These are phyloP conservation scores for Brachionus rubens DNA, from an alignment of 1,140 invertebrate species.

Conservation along the genomic window DNA sequence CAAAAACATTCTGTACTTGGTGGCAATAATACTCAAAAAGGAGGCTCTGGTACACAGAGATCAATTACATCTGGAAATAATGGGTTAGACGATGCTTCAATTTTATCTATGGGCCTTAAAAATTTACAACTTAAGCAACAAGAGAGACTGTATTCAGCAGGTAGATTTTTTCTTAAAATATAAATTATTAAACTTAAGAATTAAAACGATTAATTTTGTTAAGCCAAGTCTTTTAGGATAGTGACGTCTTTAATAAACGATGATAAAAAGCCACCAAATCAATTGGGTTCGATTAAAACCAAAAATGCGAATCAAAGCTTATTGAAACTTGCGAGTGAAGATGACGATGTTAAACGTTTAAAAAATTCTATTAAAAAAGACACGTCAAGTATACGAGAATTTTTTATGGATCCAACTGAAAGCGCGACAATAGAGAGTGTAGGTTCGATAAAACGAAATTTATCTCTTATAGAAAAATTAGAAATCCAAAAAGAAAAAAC, in stretches of 20 bases:
- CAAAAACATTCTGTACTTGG: not conserved
- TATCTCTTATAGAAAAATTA: conserved; percentile 27
- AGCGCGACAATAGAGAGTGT: not conserved
- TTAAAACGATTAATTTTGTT: too few relatives aligned
- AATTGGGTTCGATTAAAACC: not conserved
- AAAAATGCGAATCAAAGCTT: not conserved
- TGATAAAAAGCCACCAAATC: not conserved
- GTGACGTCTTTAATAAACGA: not conserved
- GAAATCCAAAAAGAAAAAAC: conserved; percentile 32
- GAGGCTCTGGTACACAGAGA: conserved; percentile 3
- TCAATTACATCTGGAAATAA: not conserved
- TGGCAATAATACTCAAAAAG: not conserved
- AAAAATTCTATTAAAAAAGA: not conserved
- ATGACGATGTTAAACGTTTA: not conserved
- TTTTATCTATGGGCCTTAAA: conserved; percentile 13
- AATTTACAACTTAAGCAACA: conserved; percentile 31
- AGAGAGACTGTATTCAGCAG: conserved; percentile 25
- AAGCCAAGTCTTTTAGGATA: conserved; percentile 1
- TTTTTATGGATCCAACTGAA: not conserved
- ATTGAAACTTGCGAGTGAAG: not conserved
- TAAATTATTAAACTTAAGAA: too few relatives aligned
- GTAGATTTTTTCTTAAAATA: not conserved
- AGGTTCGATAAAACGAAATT: not conserved
- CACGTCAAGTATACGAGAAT: not conserved
- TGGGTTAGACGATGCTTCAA: not conserved